Conservation (phyloP, 2,797 vertebrate genomes). For the Ara ararauna region DNA sequence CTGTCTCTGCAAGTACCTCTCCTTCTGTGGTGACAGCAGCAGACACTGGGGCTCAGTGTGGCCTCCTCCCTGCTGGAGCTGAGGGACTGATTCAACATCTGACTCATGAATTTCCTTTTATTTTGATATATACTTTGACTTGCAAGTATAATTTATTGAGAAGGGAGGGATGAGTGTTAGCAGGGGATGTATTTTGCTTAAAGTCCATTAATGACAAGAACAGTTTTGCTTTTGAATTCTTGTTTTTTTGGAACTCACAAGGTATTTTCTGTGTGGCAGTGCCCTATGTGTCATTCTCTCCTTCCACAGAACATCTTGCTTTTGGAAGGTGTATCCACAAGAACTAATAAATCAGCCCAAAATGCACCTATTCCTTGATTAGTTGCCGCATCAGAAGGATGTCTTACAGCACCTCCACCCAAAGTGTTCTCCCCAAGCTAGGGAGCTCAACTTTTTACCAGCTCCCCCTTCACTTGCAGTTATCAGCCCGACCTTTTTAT, state of each 20-base stretch:
- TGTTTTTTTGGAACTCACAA: background rate
- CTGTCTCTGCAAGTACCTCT: background rate
- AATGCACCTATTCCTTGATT: background rate
- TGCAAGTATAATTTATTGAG: background rate
- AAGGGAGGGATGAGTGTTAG: background rate
- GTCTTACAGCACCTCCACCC: background rate
- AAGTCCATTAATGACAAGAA: background rate
- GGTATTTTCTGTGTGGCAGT: background rate
- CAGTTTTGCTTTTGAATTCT: background rate
- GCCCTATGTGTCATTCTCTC: background rate
- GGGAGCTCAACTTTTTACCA: background rate
- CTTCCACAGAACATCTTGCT: background rate
- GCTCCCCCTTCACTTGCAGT: background rate
- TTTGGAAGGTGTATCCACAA: background rate
- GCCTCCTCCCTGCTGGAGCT: background rate
- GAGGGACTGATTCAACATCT: background rate
- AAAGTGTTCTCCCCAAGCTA: background rate
- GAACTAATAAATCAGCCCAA: background rate
- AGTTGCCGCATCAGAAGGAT: background rate
- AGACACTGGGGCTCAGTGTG: background rate
- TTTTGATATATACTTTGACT: background rate
- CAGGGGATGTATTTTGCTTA: background rate
- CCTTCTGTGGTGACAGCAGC: background rate
- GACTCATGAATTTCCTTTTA: background rate
- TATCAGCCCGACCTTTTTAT: slow-evolving; percentile 40